phyloP scores from a whole-genome alignment of 2,888 invertebrate species.

The Synergus laeviventris region DNA sequence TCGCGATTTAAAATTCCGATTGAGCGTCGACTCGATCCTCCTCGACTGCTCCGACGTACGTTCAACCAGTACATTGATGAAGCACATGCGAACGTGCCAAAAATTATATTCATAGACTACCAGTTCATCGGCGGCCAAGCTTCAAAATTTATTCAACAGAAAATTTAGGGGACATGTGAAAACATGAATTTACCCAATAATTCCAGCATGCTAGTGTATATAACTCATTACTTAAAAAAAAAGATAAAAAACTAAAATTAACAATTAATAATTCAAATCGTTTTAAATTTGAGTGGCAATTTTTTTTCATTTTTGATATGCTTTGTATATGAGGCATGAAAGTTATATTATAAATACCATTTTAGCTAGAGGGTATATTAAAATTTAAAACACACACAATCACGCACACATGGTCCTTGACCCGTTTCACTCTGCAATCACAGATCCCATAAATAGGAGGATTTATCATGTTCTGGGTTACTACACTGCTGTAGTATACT shows the following conservation, averaged over 20 bases:
- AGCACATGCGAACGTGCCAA: slow-evolving; percentile 32
- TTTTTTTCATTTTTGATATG: not conserved
- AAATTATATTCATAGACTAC: slow-evolving; percentile 35
- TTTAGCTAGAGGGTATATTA: slow-evolving; percentile 41
- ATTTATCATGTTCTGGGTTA: slow-evolving; percentile 54
- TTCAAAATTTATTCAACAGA: slow-evolving; percentile 4
- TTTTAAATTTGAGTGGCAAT: no score
- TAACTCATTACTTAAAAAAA: not conserved
- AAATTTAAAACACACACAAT: slow-evolving; percentile 54
- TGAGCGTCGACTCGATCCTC: slow-evolving; percentile 52
- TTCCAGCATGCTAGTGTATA: no score
- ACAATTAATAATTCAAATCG: no score
- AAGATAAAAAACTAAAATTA: no score
- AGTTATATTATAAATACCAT: not conserved
- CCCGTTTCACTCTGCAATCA: slow-evolving; percentile 49
- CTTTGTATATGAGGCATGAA: not conserved
- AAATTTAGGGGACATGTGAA: not conserved
- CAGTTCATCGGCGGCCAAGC: not conserved
- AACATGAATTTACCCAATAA: not conserved
- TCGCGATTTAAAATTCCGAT: slow-evolving; percentile 71
- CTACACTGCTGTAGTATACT: slow-evolving; percentile 45
- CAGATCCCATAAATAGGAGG: slow-evolving; percentile 54
- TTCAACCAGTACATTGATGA: slow-evolving; percentile 7
- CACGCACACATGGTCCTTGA: slow-evolving; percentile 51
- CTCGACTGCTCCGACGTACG: slow-evolving; percentile 15